Conservation (phyloP, 1,140 invertebrate genomes). For the Proctacanthus coquilletti region DNA sequence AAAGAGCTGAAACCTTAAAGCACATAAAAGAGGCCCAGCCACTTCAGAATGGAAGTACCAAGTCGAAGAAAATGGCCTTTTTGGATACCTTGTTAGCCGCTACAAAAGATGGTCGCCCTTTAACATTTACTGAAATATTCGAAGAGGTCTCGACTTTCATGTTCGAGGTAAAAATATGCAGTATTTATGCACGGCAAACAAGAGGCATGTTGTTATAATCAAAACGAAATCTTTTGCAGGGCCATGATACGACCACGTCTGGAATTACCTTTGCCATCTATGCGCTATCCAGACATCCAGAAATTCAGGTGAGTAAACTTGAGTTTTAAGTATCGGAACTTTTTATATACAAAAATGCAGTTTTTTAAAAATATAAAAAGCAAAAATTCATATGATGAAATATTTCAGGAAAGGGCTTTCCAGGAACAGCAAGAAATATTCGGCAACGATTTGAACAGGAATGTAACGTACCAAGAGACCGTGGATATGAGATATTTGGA, state of each 20-base stretch:
- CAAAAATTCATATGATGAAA: constrained; percentile 4
- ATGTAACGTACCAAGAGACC: constrained; percentile 39
- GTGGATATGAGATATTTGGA: constrained; percentile 50
- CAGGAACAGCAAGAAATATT: constrained; percentile 34
- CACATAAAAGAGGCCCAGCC: too few relatives aligned
- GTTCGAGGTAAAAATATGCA: constrained; percentile 44
- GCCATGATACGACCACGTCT: constrained; percentile 31
- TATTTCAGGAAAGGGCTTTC: constrained; percentile 31
- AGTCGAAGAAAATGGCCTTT: constrained; percentile 23
- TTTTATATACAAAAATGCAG: neutral
- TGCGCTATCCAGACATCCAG: constrained; percentile 19
- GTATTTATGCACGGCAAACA: neutral
- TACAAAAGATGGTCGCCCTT: constrained; percentile 33
- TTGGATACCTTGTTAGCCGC: constrained; percentile 23
- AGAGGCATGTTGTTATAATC: too few relatives aligned
- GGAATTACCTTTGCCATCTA: constrained; percentile 25
- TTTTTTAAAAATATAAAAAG: neutral
- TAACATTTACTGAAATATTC: constrained; percentile 46
- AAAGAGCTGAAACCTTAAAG: too few relatives aligned
- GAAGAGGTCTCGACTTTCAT: constrained; percentile 61
- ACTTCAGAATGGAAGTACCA: too few relatives aligned
- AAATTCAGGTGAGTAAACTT: constrained; percentile 19
- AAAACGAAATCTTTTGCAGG: constrained; percentile 10
- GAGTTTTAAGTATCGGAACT: neutral
- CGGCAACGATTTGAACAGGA: constrained; percentile 25